Percentiles rank a stretch among this genome's conserved stretches.
Conservation (phyloP, 1,140 invertebrate species). For the Hydropsyche tenuis region DNA sequence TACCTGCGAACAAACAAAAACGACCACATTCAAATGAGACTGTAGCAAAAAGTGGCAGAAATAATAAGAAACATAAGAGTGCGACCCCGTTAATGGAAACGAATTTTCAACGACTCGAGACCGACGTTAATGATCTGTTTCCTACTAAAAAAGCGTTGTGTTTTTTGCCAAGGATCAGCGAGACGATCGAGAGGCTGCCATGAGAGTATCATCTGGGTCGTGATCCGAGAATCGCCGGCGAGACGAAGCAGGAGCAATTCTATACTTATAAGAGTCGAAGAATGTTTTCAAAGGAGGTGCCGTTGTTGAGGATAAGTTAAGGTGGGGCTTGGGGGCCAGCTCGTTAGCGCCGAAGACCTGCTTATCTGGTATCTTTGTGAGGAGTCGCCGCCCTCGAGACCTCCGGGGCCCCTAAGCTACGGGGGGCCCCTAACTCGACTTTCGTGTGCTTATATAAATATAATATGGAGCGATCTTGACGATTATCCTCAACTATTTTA, state of each 20-base stretch:
- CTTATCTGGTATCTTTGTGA: conserved; percentile 40
- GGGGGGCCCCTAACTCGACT: not conserved
- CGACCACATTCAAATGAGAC: conserved; percentile 11
- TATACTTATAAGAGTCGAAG: too few relatives aligned
- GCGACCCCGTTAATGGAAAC: not conserved
- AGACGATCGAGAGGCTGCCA: too few relatives aligned
- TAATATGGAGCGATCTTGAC: too few relatives aligned
- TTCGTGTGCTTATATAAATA: too few relatives aligned
- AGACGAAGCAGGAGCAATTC: too few relatives aligned
- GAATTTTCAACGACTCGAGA: not conserved
- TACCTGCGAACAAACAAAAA: conserved; percentile 71
- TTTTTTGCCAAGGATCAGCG: too few relatives aligned
- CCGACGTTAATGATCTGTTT: conserved; percentile 1
- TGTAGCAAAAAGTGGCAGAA: too few relatives aligned
- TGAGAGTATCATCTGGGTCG: too few relatives aligned
- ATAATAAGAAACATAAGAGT: conserved; percentile 10
- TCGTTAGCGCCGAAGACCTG: conserved; percentile 37
- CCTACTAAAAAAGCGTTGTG: not conserved
- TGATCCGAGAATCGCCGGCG: too few relatives aligned
- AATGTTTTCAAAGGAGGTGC: too few relatives aligned
- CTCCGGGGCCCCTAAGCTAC: not conserved
- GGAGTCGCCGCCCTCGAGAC: conserved; percentile 33
- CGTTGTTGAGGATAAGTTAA: not conserved
- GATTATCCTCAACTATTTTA: too few relatives aligned
- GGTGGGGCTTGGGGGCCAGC: conserved; percentile 18